Evolutionary conservation across 2,797 vertebrate genomes (phyloP).

Genomic region (Chelonia mydas): DNA sequence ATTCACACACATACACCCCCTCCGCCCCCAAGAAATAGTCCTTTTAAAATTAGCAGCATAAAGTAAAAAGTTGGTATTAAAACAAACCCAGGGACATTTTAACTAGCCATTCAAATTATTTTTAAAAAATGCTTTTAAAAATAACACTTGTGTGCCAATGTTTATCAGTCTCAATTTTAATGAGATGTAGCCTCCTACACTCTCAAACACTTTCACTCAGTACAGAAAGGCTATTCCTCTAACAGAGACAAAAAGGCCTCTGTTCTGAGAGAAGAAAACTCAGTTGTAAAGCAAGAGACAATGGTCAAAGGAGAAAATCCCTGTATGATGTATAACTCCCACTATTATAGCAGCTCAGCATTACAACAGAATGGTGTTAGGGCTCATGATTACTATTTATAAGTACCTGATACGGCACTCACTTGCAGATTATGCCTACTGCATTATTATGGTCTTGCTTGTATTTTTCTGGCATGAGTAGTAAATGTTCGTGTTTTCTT

Average conservation of each 20-base stretch:
- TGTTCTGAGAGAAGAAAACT: background rate
- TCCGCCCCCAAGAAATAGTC: background rate
- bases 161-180: background rate
- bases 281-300: background rate
- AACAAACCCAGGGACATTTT: background rate
- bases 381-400: background rate
- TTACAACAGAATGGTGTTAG: background rate
- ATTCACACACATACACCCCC: too few relatives aligned
- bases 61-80: background rate
- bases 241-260: background rate
- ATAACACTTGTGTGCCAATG: background rate
- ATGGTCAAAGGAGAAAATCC: background rate
- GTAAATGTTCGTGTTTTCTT: background rate
- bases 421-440: background rate
- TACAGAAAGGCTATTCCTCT: background rate
- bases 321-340: background rate
- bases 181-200: background rate
- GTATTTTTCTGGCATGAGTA: background rate
- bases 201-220: background rate
- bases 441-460: too few relatives aligned
- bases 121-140: background rate
- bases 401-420: background rate
- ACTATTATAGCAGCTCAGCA: background rate
- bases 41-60: background rate
- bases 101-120: background rate